Base-by-base conservation (phyloP, 2,888 invertebrate genomes). In the Drosophila nigritarsus region DNA sequence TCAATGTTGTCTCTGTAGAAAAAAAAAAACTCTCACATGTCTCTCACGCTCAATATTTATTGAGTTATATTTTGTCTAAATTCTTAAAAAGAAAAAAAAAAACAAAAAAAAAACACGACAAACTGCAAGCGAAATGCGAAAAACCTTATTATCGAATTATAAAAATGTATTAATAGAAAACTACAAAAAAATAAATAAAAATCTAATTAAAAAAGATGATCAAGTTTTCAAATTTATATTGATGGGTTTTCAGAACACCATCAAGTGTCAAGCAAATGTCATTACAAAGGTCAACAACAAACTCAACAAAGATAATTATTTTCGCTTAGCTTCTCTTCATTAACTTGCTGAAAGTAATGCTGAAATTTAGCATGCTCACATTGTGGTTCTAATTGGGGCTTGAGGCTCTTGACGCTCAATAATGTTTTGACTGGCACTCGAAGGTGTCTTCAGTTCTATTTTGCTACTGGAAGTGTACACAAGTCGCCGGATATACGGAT, bases 41-140 rank as follows among this genome's bases (percentile, higher is more conserved):
- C 89, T 87, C 90, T 90, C 90, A 90, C 79, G 70, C 90, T 87
- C 87, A 89, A 73, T 65, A 63, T 75, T 75, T 68, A 72, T 80
- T 81, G 84, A 89, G 89, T 78, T 75, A 69, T 70, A 68, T 54
- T 72, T 79, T 68, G 66, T 63, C 64, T 64, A 67, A 80, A 80
- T 81, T 67, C 62, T 71, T 60, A 70, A 60, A 67, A 55, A 38
- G 7, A 55, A 65, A 62, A 51, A 65, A 24, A 27, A 54, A 51
- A 29, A 75, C 67, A 63, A 69, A 62, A 70, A 68, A 66, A 63
- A 70, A 62, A 60, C 63, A 80, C 75, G 72, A 65, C 72, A 72
- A 76, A 75, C 73, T 70, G 68, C 87, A 77, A 87, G 77, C 85
- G 66, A 82, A 84, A 87, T 75, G 82, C 55, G 38, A 55, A 38